Evolutionary conservation across 64 coral and sea anemone species (phyloP).

Genomic region (Catalaphyllia jardinei): DNA sequence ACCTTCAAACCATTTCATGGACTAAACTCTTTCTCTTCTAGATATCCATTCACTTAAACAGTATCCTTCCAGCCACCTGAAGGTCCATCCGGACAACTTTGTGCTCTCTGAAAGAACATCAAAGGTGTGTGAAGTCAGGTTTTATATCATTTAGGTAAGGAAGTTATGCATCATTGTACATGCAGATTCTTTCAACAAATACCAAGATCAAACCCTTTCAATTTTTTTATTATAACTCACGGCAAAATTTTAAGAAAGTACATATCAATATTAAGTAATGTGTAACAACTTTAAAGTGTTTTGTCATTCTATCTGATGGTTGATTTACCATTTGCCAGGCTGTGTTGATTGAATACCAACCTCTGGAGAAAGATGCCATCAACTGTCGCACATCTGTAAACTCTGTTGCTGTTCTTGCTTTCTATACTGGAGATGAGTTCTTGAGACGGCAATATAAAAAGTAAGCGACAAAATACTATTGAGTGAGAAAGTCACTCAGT

Average conservation of each 20-base stretch:
- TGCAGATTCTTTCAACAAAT: no score
- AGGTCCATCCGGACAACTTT: slow-evolving; percentile 81
- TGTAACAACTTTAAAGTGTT: no score
- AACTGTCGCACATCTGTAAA: slow-evolving; percentile 76
- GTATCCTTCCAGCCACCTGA: slow-evolving; percentile 85
- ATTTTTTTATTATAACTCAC: no score
- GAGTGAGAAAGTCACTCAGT: no score
- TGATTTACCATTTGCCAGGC: slow-evolving; percentile 31
- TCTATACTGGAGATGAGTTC: slow-evolving; percentile 93
- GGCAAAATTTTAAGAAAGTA: no score
- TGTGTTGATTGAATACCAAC: slow-evolving; percentile 85
- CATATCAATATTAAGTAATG: no score
- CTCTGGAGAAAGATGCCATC: slow-evolving; percentile 88
- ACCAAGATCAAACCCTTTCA: no score
- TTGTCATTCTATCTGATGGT: no score
- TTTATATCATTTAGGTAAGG: no score
- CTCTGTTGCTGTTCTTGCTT: slow-evolving; percentile 85
- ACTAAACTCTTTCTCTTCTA: slow-evolving; percentile 27
- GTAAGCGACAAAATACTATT: background rate
- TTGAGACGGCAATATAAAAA: slow-evolving; percentile 84
- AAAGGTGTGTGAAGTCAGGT: slow-evolving; percentile 50
- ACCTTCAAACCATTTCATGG: background rate
- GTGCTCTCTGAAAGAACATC: slow-evolving; percentile 89
- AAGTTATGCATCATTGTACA: background rate
- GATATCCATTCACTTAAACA: slow-evolving; percentile 69